Conservation (phyloP, 2,888 invertebrate genomes). For the Dasysyrphus albostriatus region DNA sequence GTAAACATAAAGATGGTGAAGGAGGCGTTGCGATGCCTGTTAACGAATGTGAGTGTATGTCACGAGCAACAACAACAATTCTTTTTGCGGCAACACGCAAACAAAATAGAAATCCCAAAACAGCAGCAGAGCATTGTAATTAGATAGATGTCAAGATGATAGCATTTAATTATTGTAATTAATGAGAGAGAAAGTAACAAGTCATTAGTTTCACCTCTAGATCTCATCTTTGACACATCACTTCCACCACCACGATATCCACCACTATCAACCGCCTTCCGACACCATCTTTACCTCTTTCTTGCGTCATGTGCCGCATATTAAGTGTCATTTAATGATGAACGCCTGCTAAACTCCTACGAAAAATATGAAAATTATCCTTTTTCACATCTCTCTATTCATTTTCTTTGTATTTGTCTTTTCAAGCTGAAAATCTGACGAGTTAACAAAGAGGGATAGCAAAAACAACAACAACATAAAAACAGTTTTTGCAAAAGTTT, state of each 20-base stretch:
- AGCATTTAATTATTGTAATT: slow-evolving; percentile 73
- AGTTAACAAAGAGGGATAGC: slow-evolving; percentile 13
- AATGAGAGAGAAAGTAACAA: slow-evolving; percentile 73
- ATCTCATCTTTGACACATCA: slow-evolving; percentile 38
- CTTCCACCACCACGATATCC: background rate
- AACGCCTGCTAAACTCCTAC: slow-evolving; percentile 5
- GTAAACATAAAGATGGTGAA: slow-evolving; percentile 17
- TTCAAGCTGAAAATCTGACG: slow-evolving; percentile 57
- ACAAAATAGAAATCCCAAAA: slow-evolving; percentile 49
- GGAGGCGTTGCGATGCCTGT: too few relatives aligned
- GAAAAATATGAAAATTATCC: slow-evolving; percentile 65
- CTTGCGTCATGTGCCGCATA: slow-evolving; percentile 61
- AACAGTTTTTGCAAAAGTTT: slow-evolving; percentile 48
- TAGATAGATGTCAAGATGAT: slow-evolving; percentile 72
- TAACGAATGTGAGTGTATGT: background rate
- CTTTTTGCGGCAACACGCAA: slow-evolving; percentile 56
- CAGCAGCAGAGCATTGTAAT: slow-evolving; percentile 45
- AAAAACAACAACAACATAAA: slow-evolving; percentile 30
- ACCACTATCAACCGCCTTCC: too few relatives aligned
- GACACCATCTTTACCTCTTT: slow-evolving; percentile 44
- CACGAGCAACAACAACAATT: slow-evolving; percentile 25
- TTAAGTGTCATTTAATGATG: slow-evolving; percentile 65
- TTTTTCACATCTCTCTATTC: slow-evolving; percentile 1
- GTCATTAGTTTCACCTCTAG: slow-evolving; percentile 73
- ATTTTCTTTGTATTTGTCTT: slow-evolving; percentile 23